phyloP scores from a whole-genome alignment of 2,113 vertebrate genomes.

The Oriolus oriolus region DNA sequence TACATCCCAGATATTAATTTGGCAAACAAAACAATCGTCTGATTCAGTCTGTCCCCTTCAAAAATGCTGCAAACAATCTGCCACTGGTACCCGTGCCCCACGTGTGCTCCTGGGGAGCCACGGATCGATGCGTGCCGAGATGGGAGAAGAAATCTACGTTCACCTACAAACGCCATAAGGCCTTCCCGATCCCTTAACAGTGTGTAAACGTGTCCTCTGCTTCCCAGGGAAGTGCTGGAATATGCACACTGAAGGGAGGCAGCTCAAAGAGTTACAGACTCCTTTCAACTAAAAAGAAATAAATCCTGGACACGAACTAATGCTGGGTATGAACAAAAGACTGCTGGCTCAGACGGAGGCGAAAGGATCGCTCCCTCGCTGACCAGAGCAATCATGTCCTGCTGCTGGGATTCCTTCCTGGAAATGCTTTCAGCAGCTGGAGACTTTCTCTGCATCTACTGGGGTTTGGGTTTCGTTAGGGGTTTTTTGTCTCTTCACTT shows the following conservation, averaged over 20 bases:
- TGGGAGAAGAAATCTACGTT: rapidly evolving
- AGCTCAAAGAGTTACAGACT: not conserved
- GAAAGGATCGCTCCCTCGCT: not conserved
- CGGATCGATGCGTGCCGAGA: not conserved
- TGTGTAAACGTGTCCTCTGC: not conserved
- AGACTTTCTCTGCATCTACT: not conserved
- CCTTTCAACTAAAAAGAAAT: not conserved
- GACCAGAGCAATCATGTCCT: not conserved
- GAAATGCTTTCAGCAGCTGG: not conserved
- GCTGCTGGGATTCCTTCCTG: not conserved
- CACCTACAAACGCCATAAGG: rapidly evolving
- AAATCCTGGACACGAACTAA: rapidly evolving
- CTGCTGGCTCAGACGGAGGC: not conserved
- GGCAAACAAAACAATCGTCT: not conserved
- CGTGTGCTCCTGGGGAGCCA: not conserved
- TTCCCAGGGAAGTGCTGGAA: not conserved
- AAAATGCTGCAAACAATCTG: slow-evolving; percentile 5
- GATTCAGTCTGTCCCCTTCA: not conserved
- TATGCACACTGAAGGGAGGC: not conserved
- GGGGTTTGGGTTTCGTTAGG: not conserved
- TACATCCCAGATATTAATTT: slow-evolving; percentile 41
- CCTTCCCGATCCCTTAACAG: not conserved
- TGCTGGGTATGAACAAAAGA: rapidly evolving
- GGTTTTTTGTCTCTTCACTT: not conserved
- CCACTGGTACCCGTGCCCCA: not conserved